Conservation (phyloP, 2,888 invertebrate species). For the Caenorhabditis japonica region DNA sequence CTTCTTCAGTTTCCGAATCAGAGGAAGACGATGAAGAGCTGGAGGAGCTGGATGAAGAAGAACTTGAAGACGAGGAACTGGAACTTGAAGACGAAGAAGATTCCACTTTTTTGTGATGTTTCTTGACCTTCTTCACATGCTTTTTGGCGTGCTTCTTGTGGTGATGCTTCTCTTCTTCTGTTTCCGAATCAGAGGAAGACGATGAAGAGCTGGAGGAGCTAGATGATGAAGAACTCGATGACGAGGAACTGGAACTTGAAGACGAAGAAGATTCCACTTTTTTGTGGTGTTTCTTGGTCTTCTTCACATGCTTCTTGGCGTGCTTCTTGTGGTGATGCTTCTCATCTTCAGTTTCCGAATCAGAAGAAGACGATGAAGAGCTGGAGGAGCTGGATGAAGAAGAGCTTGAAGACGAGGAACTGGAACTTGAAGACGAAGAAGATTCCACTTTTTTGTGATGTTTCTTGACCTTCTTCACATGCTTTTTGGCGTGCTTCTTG, state of each 20-base stretch:
- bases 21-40: constrained; percentile 10
- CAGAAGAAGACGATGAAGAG: constrained; percentile 15
- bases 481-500: constrained; percentile 32
- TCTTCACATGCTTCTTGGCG: constrained; percentile 17
- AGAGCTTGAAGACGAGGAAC: constrained; percentile 5
- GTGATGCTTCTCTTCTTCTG: constrained; percentile 33
- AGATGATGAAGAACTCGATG: constrained; percentile 12
- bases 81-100: not conserved
- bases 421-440: not conserved
- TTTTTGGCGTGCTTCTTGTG: constrained; percentile 34
- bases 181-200: constrained; percentile 12
- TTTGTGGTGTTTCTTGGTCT: constrained; percentile 44
- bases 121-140: constrained; percentile 22
- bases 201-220: constrained; percentile 9
- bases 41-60: constrained; percentile 8
- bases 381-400: constrained; percentile 28
- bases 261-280: constrained; percentile 17
- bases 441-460: constrained; percentile 13
- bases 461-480: constrained; percentile 13
- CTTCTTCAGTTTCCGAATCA: constrained; percentile 32
- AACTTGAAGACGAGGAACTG: too few relatives aligned
- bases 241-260: constrained; percentile 7
- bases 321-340: constrained; percentile 23
- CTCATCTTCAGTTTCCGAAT: constrained; percentile 33
- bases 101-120: constrained; percentile 17